These are phyloP conservation scores for Lagopus leucura DNA, from an alignment of 2,113 vertebrate species.

Conservation along the genomic window DNA sequence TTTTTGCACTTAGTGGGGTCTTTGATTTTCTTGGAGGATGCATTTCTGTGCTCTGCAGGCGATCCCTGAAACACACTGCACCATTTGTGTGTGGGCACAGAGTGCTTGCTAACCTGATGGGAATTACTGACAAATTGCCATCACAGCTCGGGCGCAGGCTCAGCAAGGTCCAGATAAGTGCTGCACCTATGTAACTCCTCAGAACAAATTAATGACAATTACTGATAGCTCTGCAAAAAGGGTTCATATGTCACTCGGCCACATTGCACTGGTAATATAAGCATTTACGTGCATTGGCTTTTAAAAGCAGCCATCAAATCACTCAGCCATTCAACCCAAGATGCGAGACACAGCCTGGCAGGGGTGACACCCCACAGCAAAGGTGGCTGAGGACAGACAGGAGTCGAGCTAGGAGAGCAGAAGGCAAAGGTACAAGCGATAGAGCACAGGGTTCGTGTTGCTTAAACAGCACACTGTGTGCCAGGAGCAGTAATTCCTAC, in stretches of 20 bases:
- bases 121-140: neutral
- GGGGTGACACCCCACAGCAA: neutral
- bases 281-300: neutral
- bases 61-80: neutral
- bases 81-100: neutral
- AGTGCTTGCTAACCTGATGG: neutral
- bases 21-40: constrained; percentile 13
- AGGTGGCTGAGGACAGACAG: neutral
- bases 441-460: neutral
- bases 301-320: neutral
- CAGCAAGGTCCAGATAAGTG: neutral
- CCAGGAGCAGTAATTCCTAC: neutral
- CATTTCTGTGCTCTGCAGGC: neutral
- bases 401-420: neutral
- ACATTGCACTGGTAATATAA: neutral
- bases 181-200: neutral
- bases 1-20: neutral
- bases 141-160: neutral
- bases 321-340: neutral
- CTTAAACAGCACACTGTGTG: neutral
- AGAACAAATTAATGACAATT: neutral
- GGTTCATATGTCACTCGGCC: neutral
- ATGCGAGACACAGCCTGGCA: neutral
- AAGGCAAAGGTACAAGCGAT: neutral
- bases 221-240: constrained; percentile 11